These are phyloP conservation scores for Phthorimaea operculella DNA, from an alignment of 1,140 invertebrate species.

Conservation along the genomic window DNA sequence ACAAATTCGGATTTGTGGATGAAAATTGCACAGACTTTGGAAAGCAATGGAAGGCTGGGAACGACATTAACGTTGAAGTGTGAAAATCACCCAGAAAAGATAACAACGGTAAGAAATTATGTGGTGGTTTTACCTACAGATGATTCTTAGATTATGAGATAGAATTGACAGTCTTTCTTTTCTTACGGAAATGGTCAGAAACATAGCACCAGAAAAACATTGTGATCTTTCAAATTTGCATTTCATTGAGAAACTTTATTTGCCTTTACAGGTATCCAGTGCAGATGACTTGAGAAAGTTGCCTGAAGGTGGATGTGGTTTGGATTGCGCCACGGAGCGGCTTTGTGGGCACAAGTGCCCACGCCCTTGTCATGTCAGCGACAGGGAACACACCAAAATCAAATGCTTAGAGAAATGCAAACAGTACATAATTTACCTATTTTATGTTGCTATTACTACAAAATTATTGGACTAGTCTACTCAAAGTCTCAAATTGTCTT, in stretches of 20 bases:
- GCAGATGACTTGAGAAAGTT: conserved; percentile 59
- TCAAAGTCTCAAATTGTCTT: no score
- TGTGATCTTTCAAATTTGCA: no score
- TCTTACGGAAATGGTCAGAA: no score
- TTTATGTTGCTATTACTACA: no score
- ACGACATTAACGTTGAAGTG: conserved; percentile 56
- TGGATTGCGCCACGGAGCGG: conserved; percentile 47
- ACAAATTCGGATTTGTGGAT: conserved; percentile 66
- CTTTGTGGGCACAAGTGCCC: conserved; percentile 69
- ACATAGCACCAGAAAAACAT: no score
- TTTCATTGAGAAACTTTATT: no score
- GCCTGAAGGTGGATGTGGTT: conserved; percentile 66
- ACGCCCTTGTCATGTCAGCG: conserved; percentile 65
- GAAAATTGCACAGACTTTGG: conserved; percentile 61
- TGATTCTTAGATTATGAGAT: no score
- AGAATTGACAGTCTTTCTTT: no score
- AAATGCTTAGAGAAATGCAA: conserved; percentile 58
- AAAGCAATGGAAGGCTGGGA: conserved; percentile 58
- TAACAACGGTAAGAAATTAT: conserved; percentile 30
- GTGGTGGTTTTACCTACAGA: no score
- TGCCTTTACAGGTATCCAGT: conserved; percentile 25
- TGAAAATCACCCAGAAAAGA: conserved; percentile 53
- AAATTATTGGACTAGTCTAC: no score
- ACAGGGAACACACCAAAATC: conserved; percentile 54
- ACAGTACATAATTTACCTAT: conserved; percentile 28